Evolutionary conservation across 2,113 vertebrate species (phyloP), one percentile per base, ranked within the genome.

Genomic region (Eptesicus fuscus): DNA sequence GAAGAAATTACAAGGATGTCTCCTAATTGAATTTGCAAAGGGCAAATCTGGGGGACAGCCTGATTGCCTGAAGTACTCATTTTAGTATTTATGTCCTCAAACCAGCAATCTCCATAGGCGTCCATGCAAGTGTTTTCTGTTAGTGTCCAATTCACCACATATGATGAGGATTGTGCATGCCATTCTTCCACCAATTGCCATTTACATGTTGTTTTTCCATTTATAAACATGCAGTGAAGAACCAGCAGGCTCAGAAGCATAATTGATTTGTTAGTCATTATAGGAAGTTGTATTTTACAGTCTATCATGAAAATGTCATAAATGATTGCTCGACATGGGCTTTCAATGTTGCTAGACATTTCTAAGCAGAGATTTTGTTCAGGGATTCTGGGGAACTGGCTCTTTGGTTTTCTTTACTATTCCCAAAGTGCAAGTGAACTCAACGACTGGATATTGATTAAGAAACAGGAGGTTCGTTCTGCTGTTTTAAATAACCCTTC

Each of bases 1-100:
- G 97, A 98, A 96, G 98, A 98, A 96, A 99, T 98, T 87, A 98
- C 96, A 91, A 99, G 98, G 20, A 92, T 97, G 10, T 99, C 99
- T 83, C 98, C 99, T 17, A 98, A 63, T 14, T 99, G 99, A 96
- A 99, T 97, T 85, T 99, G 97, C 67, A 99, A 96, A 40, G 99
- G 98, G 82, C 99, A 99, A 92, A 99, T 98, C 92, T 99, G 98
- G 65, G 98, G 98, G 67, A 98, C 89, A 83, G 65, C n/a, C 9
- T 80, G 78, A n/a, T 96, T 95, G 56, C 63, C 80, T 18, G 1
- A 82, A 90, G 37, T 92, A 79, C 77, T 90, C 25, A 35, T 83
- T 71, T 53, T 44, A 77, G 71, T 56, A 61, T 44, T 92, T 71
- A 35, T 20, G 63, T 79, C 11, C 65, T 92, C 87, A 93, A 93